Conservation (phyloP, 2,113 vertebrate genomes). For the Caretta caretta region DNA sequence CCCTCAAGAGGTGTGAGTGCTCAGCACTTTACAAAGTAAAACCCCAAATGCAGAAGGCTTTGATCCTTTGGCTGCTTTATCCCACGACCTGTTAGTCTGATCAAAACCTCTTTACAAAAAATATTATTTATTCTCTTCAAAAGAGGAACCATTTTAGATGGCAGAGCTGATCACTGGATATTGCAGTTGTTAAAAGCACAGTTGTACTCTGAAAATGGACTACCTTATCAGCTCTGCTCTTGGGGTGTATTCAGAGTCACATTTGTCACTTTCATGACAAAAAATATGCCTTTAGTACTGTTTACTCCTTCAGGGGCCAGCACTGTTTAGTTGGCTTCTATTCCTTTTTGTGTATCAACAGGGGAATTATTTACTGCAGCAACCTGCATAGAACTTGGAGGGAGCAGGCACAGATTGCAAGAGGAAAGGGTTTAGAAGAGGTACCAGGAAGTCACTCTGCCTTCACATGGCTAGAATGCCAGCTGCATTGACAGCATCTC, state of each 20-base stretch:
- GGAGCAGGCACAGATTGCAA: background rate
- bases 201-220: background rate
- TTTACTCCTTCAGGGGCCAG: background rate
- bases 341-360: background rate
- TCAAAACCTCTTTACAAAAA: background rate
- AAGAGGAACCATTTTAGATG: slow-evolving; percentile 14
- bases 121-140: background rate
- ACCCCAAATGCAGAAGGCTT: background rate
- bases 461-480: background rate
- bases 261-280: background rate
- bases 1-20: background rate
- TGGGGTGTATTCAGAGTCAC: background rate
- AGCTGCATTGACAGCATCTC: background rate
- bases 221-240: background rate
- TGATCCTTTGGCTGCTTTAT: background rate
- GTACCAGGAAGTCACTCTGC: background rate
- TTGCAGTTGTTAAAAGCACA: slow-evolving; percentile 29
- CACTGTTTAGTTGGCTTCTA: background rate
- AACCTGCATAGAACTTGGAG: background rate
- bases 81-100: background rate
- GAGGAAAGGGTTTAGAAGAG: background rate
- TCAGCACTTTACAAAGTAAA: background rate
- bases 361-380: background rate
- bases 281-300: background rate
- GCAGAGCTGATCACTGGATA: slow-evolving; percentile 12